A percentile compares a stretch with the other conserved stretches of the same genome.
Conservation (phyloP, 2,797 vertebrate genomes). For the Chrosomus eos region DNA sequence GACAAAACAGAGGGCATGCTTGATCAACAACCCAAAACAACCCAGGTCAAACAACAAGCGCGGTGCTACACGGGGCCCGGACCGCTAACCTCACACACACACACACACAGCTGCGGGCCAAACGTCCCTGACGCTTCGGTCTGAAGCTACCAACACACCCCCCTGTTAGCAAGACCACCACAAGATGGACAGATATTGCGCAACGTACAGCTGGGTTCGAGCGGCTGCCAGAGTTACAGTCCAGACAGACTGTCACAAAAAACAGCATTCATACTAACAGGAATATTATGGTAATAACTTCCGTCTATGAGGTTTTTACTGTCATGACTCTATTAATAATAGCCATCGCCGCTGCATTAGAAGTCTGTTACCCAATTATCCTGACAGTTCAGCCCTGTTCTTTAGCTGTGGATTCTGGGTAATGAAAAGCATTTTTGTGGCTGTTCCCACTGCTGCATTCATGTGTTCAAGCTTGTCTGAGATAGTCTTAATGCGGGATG, state of each 20-base stretch:
- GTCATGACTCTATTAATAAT: slow-evolving; percentile 35
- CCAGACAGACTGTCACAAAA: slow-evolving; percentile 30
- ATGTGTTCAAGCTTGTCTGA: neutral
- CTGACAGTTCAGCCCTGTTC: slow-evolving; percentile 16
- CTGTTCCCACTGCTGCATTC: neutral
- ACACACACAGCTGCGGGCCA: slow-evolving; percentile 47
- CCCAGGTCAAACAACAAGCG: slow-evolving; percentile 90
- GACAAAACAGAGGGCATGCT: slow-evolving; percentile 93
- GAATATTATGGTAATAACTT: slow-evolving; percentile 36
- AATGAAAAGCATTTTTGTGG: slow-evolving; percentile 24
- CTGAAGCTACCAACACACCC: slow-evolving; percentile 70
- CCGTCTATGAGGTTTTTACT: slow-evolving; percentile 8
- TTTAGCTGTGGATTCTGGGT: slow-evolving; percentile 5
- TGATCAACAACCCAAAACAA: slow-evolving; percentile 99
- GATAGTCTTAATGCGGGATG: neutral
- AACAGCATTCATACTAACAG: slow-evolving; percentile 18
- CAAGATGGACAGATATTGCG: slow-evolving; percentile 77
- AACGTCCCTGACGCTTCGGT: slow-evolving; percentile 46
- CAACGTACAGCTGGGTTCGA: slow-evolving; percentile 76
- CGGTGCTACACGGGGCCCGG: slow-evolving; percentile 74
- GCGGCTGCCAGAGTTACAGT: slow-evolving; percentile 66
- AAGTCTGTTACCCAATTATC: slow-evolving; percentile 24
- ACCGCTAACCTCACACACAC: slow-evolving; percentile 44
- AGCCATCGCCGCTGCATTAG: slow-evolving; percentile 27
- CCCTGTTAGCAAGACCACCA: slow-evolving; percentile 70